A percentile compares a stretch with the other conserved stretches of the same genome.
These are phyloP conservation scores for Ceraclea dissimilis DNA, from an alignment of 2,888 invertebrate species.

Conservation along the genomic window DNA sequence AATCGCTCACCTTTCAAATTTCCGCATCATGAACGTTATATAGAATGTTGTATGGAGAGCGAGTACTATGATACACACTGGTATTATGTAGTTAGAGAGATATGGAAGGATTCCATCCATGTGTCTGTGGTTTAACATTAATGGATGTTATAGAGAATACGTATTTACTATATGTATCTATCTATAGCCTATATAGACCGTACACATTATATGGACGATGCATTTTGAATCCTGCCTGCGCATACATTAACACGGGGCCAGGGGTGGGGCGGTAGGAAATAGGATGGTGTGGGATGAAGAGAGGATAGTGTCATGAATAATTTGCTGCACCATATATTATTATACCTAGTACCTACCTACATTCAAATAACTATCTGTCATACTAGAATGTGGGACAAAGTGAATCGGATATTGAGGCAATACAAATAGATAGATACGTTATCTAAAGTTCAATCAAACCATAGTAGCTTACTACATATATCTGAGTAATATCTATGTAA, in stretches of 20 bases:
- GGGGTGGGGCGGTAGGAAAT: not conserved
- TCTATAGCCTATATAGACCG: no score
- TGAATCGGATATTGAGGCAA: not conserved
- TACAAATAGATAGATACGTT: not conserved
- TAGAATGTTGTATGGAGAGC: no score
- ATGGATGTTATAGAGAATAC: not conserved
- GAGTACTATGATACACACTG: no score
- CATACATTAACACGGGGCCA: slow-evolving; percentile 3
- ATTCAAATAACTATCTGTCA: not conserved
- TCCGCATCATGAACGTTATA: no score
- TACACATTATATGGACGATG: slow-evolving; percentile 5
- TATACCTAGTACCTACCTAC: not conserved
- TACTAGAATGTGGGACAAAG: not conserved
- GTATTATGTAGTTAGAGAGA: no score
- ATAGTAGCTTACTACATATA: no score
- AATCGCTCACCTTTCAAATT: no score
- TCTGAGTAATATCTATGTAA: no score
- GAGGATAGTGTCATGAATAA: slow-evolving; percentile 5
- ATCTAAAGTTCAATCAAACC: no score
- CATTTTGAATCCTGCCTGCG: slow-evolving; percentile 5
- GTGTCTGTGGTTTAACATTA: slow-evolving; percentile 1
- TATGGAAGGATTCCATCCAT: slow-evolving; percentile 1
- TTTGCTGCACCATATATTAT: slow-evolving; percentile 2
- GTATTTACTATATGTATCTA: no score
- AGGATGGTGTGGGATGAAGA: not conserved